Evolutionary conservation across 2,113 vertebrate species (phyloP).

Genomic region (Anguilla japonica): DNA sequence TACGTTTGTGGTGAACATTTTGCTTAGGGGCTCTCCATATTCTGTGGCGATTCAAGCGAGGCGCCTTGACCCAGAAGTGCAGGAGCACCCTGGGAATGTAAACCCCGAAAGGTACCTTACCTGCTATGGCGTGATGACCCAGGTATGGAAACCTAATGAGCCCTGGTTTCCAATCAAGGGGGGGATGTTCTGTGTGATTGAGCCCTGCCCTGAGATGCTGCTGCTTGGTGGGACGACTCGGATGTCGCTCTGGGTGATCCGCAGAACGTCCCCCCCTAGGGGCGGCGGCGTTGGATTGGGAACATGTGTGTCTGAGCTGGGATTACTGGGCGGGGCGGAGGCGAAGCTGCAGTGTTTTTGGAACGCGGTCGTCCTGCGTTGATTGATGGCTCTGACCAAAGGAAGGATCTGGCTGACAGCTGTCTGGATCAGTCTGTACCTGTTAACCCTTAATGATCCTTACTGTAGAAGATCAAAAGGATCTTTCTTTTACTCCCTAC

Average conservation of each 20-base stretch:
- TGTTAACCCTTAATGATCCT: constrained; percentile 12
- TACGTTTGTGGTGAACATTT: neutral
- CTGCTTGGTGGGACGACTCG: neutral
- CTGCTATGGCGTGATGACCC: neutral
- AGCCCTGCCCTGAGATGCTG: neutral
- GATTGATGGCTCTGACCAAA: neutral
- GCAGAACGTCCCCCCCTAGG: neutral
- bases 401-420: neutral
- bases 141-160: neutral
- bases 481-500: neutral
- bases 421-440: neutral
- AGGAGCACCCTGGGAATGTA: too few species aligned
- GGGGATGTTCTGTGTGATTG: neutral
- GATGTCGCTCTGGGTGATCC: constrained; percentile 7
- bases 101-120: neutral
- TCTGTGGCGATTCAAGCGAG: neutral
- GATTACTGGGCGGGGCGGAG: constrained; percentile 9
- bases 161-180: neutral
- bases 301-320: constrained; percentile 31
- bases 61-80: neutral
- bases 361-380: neutral
- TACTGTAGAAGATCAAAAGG: neutral
- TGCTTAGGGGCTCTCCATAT: neutral
- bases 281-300: constrained; percentile 21
- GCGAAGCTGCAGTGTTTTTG: constrained; percentile 6